Evolutionary conservation across 2,888 invertebrate genomes (phyloP).

Genomic region (Eumacrocentrus americanus): DNA sequence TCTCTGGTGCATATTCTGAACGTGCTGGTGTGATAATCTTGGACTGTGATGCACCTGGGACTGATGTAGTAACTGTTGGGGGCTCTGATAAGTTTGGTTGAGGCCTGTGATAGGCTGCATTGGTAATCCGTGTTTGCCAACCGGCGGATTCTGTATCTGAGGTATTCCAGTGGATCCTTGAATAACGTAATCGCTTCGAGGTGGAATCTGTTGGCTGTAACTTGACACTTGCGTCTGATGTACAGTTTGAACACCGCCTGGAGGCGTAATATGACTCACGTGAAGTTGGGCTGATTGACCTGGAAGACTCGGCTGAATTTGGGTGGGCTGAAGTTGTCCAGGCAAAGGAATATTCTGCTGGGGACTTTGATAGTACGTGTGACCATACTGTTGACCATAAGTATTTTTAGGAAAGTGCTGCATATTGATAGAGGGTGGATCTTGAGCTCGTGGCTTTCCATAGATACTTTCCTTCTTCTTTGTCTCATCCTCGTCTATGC

Average conservation of each 20-base stretch:
- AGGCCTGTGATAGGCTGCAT: slow-evolving; percentile 41
- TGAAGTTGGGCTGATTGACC: slow-evolving; percentile 58
- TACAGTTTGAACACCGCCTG: slow-evolving; percentile 56
- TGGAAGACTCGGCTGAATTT: slow-evolving; percentile 53
- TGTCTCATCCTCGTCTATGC: slow-evolving; percentile 57
- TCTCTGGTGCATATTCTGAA: slow-evolving; percentile 57
- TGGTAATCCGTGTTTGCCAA: slow-evolving; percentile 50
- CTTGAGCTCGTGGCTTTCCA: slow-evolving; percentile 64
- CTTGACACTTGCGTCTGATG: slow-evolving; percentile 56
- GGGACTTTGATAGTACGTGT: slow-evolving; percentile 50
- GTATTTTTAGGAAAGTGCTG: slow-evolving; percentile 52
- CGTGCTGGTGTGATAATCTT: slow-evolving; percentile 55
- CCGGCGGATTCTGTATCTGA: slow-evolving; percentile 43
- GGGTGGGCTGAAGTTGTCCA: slow-evolving; percentile 53
- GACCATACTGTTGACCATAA: slow-evolving; percentile 52
- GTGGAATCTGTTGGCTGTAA: slow-evolving; percentile 50
- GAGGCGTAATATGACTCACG: slow-evolving; percentile 56
- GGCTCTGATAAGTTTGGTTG: slow-evolving; percentile 30
- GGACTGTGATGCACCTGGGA: slow-evolving; percentile 54
- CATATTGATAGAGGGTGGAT: slow-evolving; percentile 39
- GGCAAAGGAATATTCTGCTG: slow-evolving; percentile 53
- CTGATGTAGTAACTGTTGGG: slow-evolving; percentile 47
- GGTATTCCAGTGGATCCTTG: slow-evolving; percentile 44
- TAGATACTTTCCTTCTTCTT: slow-evolving; percentile 66
- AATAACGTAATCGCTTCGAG: slow-evolving; percentile 51